Evolutionary conservation across 1,140 invertebrate species (phyloP), one percentile per base, ranked within the genome.

Genomic region (Lasioglossum albipes): DNA sequence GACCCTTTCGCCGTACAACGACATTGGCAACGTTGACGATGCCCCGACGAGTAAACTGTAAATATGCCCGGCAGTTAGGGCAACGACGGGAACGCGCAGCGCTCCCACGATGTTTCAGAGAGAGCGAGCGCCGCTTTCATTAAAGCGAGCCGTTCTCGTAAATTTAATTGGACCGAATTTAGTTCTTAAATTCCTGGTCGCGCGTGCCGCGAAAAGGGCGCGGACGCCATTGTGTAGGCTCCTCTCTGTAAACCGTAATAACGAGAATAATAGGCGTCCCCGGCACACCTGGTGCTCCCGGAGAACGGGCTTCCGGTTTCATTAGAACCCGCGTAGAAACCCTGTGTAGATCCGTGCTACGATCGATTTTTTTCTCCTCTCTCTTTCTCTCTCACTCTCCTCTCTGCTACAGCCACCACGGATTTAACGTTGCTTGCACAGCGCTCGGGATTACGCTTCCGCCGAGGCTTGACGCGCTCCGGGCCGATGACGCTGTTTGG

Each of bases 121-220:
- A 36, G 16, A 45, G 45, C 36, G 45, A 49, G 45, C 10, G 45
- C 45, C 20, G 66, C 42, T 70, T 77, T 76, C 65, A 62, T 70
- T 49, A 49, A 31, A 45, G 2, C 42, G 22, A n/a, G 7, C 20
- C 27, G 20, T n/a, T 31, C 41, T 22, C 54, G 52, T 69, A 62
- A 61, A 70, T 77, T 49, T 61, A 69, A 77, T 70, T 76, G 75
- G 66, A 45, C 49, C 54, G 41, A 77, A 77, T 79, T 79, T 57
- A 73, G 57, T 79, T 79, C 16, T 79, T 79, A 66, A 65, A 77
- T 77, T 70, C 54, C 20, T 76, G 27, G 52, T 22, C 18, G n/a
- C 59, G 49, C 69, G 45, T 65, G 59, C 69, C 27, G 5, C 61
- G 59, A 72, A 49, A 45, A 49, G 45, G 64, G 27, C 52, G 49